Percentiles rank a stretch among this genome's conserved stretches.
phyloP scores from a whole-genome alignment of 1,140 invertebrate genomes.

The Rhynchophorus ferrugineus region DNA sequence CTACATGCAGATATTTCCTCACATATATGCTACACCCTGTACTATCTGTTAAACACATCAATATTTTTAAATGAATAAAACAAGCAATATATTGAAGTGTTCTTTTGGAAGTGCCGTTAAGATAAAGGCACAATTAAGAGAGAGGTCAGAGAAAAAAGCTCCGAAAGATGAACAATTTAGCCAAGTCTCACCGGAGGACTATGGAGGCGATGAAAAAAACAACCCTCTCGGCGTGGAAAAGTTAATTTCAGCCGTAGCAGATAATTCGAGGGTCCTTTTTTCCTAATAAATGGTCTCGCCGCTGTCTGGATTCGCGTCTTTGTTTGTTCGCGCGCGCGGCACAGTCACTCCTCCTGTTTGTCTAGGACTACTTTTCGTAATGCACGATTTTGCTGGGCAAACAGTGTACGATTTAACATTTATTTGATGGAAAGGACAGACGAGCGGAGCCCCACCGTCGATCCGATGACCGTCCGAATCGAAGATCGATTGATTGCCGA shows the following conservation, averaged over 20 bases:
- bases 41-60: too few species aligned
- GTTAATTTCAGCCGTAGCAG: not conserved
- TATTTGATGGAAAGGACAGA: slow-evolving; percentile 19
- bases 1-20: too few species aligned
- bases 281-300: slow-evolving; percentile 13
- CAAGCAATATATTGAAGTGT: too few species aligned
- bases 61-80: too few species aligned
- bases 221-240: not conserved
- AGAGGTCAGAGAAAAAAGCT: too few species aligned
- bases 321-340: slow-evolving; percentile 22
- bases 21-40: too few species aligned
- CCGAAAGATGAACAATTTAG: too few species aligned
- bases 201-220: too few species aligned
- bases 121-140: too few species aligned
- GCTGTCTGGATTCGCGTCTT: slow-evolving; percentile 24
- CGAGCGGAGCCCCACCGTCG: not conserved
- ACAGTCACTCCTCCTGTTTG: slow-evolving; percentile 21
- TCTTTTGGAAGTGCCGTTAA: too few species aligned
- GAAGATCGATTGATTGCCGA: not conserved
- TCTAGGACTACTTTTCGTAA: slow-evolving; percentile 29
- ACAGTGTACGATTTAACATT: slow-evolving; percentile 24
- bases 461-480: not conserved
- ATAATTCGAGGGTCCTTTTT: slow-evolving; percentile 18
- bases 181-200: too few species aligned
- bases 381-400: slow-evolving; percentile 28